Evolutionary conservation across 2,888 invertebrate species (phyloP), one percentile per base, ranked within the genome.

Genomic region (Xylophagus ater): DNA sequence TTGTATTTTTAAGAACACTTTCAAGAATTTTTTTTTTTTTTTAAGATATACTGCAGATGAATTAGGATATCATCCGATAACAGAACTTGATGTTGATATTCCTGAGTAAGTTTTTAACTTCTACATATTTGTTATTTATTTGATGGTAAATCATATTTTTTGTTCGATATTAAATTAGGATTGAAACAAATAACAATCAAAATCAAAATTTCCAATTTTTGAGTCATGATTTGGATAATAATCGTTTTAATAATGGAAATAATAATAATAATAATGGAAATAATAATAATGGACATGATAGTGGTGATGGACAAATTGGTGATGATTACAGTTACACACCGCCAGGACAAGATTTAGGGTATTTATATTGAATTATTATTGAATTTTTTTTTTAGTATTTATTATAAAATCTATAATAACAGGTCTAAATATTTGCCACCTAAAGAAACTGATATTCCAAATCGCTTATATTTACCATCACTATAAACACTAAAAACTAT

Each of bases 31-130:
- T 34, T 19, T 34, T 9, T 18, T 20, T 26, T 15, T 13, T 28
- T 31, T 7, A 3, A 48, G 64, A 25, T 65, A 65, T 29, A 65
- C 65, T 4, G 65, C 65, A 38, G 65, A 65, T 49, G 65, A 65
- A 46, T 55, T 60, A 26, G 65, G 65, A 14, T 65, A 65, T 26
- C 65, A 65, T 53, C 65, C 65, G 32, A 62, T 60, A 23, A 64
- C 65, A n/a, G 62, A 64, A 43, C 53, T 65, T 12, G 65, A 65
- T 43, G 51, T 63, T 19, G 60, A 60, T 20, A 53, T 63, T 28
- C 62, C 63, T 10, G 60, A 59, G 47, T 47, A 37, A 43, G 33
- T 35, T 32, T 33, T n/a, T 2, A 19, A 8, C 23, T 23, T 23
- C 23, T 18, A 25, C 4, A 12, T 32, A 14, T 7, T 13, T 8